Percentiles rank a stretch among this genome's conserved stretches.
phyloP scores from a whole-genome alignment of 2,888 invertebrate genomes.

The Dinocampus coccinellae region DNA sequence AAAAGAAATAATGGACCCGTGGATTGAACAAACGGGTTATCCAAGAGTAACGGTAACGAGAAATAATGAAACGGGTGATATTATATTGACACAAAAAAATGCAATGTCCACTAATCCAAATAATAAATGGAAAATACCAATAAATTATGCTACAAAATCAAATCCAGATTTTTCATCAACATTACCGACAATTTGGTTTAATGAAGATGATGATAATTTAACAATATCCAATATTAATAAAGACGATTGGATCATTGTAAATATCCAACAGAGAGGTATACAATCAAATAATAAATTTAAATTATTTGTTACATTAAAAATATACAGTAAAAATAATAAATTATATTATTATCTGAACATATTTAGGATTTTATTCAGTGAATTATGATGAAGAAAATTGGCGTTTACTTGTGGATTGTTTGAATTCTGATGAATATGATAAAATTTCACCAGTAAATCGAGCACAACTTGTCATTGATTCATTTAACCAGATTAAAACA shows the following conservation, averaged over 20 bases:
- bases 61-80: slow-evolving; percentile 36
- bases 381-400: slow-evolving; percentile 81
- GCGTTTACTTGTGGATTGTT: slow-evolving; percentile 71
- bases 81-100: slow-evolving; percentile 43
- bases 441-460: slow-evolving; percentile 77
- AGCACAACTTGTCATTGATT: slow-evolving; percentile 83
- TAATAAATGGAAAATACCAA: slow-evolving; percentile 59
- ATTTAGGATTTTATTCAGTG: slow-evolving; percentile 56
- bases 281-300: neutral
- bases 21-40: slow-evolving; percentile 69
- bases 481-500: slow-evolving; percentile 73
- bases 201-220: slow-evolving; percentile 52
- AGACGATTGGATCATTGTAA: slow-evolving; percentile 75
- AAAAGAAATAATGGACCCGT: slow-evolving; percentile 55
- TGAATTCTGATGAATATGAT: slow-evolving; percentile 67
- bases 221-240: slow-evolving; percentile 60
- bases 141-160: slow-evolving; percentile 53
- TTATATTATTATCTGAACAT: too few relatives aligned
- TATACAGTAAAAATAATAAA: neutral
- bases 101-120: neutral
- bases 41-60: slow-evolving; percentile 62
- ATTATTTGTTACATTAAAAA: too few relatives aligned
- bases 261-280: slow-evolving; percentile 75
- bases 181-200: slow-evolving; percentile 71
- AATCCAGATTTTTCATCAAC: slow-evolving; percentile 70